phyloP scores from a whole-genome alignment of 2,888 invertebrate species.

The Argyresthia albistria region DNA sequence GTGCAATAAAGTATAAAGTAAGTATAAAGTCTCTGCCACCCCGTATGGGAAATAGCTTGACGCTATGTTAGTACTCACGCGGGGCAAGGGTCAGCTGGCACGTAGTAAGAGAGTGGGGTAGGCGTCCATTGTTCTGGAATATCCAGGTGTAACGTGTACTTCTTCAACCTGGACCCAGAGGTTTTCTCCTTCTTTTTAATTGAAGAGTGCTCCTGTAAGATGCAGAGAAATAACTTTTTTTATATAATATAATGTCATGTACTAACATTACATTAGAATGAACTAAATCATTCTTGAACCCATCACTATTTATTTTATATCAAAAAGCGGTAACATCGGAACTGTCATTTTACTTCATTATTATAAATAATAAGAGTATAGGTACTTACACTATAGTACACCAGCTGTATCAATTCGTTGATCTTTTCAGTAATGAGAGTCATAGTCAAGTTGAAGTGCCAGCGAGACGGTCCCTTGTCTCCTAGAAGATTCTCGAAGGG shows the following conservation, averaged over 20 bases:
- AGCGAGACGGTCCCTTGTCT: slow-evolving; percentile 40
- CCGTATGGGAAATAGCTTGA: neutral
- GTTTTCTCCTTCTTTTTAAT: slow-evolving; percentile 23
- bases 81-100: slow-evolving; percentile 49
- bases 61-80: slow-evolving; percentile 27
- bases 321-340: no score
- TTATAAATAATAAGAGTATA: no score
- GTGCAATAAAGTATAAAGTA: no score
- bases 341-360: no score
- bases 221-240: no score
- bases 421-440: slow-evolving; percentile 47
- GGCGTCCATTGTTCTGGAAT: slow-evolving; percentile 21
- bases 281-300: no score
- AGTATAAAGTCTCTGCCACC: no score
- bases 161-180: slow-evolving; percentile 39
- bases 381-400: slow-evolving; percentile 47
- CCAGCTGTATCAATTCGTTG: slow-evolving; percentile 35
- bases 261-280: no score
- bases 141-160: slow-evolving; percentile 33
- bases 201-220: slow-evolving; percentile 36
- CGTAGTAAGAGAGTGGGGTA: slow-evolving; percentile 23
- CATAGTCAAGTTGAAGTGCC: slow-evolving; percentile 32
- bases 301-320: no score
- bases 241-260: no score
- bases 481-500: slow-evolving; percentile 52